phyloP scores from a whole-genome alignment of 2,113 vertebrate genomes.

The Ailurus styani region DNA sequence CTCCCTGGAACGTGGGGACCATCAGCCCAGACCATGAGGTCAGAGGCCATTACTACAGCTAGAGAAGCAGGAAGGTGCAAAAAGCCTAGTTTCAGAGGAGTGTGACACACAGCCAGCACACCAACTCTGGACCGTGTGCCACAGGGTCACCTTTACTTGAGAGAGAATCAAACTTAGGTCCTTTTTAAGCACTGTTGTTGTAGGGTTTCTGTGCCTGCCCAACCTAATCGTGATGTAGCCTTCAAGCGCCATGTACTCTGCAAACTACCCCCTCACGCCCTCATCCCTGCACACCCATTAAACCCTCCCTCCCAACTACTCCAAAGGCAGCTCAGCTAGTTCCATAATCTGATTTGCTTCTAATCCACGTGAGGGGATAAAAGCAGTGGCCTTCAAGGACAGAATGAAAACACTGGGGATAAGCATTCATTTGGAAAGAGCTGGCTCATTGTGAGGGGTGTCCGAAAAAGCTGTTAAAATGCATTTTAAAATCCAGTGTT shows the following conservation, averaged over 20 bases:
- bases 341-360: not conserved
- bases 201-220: not conserved
- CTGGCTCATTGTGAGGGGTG: no score
- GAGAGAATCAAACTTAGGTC: fast-evolving
- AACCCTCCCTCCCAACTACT: not conserved
- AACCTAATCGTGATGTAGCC: not conserved
- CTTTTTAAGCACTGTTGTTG: no score
- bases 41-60: fast-evolving
- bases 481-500: not conserved
- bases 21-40: not conserved
- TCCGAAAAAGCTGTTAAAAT: not conserved
- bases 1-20: no score
- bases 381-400: not conserved
- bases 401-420: no score
- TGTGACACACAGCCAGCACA: not conserved
- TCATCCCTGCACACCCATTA: not conserved
- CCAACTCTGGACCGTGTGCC: not conserved
- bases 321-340: not conserved
- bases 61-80: fast-evolving
- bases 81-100: not conserved
- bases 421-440: not conserved
- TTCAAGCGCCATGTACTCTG: not conserved
- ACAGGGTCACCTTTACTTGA: not conserved
- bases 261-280: not conserved
- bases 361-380: not conserved